Base-by-base conservation (phyloP, 2,888 invertebrate species). In the Cosmia trapezina region DNA sequence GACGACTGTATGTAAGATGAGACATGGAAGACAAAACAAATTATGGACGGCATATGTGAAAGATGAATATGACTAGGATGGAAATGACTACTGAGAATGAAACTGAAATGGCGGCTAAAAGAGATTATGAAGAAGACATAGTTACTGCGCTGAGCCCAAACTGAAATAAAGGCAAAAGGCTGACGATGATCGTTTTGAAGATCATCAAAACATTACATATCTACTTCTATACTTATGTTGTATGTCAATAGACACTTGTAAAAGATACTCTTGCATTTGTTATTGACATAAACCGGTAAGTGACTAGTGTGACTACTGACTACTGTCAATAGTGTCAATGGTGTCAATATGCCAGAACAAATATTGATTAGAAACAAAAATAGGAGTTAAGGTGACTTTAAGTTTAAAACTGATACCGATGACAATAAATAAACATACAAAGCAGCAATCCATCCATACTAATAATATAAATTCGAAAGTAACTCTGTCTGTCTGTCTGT, bases 231-330 rank as follows among this genome's bases (percentile, higher is more conserved):
- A 37, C 22, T 14, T 22, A 57, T 45, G 22, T 64, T 19, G 19
- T 67, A 2, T n/a, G 1, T 14, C 14, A 9, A 14, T 0, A 43
- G 4, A 12, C 22, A 49, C 45, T 77, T 53, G 77, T 59, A 68
- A 76, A 59, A 14, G 68, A 77, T 77, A 77, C 51, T 53, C 14
- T 59, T 28, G 5, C 7, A 43, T 53, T 53, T 77, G 11, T 41
- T 59, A 77, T 74, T 74, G 77, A 69, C 28, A 77, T 73, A 68
- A 51, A 77, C 57, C 54, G 19, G 54, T 51, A 41, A 4, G 3
- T 19, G 4, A 14, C 19, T 49, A 22, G 3, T 11, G 41, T 33
- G 41, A 47, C 17, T n/a, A 8, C n/a, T 33, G 41, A 47, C 17
- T n/a, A 8, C n/a, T 14, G 28, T n/a, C 57, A 63, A 45, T 59